phyloP scores from a whole-genome alignment of 2,888 invertebrate species.

The Drosophila colorata region DNA sequence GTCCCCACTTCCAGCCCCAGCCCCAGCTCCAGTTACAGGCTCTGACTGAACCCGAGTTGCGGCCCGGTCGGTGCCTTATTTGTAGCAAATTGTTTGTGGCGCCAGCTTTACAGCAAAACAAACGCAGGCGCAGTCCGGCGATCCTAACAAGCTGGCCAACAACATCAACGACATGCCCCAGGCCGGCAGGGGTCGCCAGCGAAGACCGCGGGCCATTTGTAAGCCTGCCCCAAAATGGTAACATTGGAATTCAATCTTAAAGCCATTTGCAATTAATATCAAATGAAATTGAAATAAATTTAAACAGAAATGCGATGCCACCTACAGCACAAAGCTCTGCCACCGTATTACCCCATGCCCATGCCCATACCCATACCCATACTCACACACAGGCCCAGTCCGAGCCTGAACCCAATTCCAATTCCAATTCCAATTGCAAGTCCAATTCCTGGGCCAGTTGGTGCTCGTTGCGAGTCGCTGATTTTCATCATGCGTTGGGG shows the following conservation, averaged over 20 bases:
- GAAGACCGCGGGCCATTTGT: slow-evolving; percentile 68
- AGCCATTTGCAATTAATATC: slow-evolving; percentile 85
- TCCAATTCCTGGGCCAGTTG: slow-evolving; percentile 51
- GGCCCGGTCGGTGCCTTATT: slow-evolving; percentile 81
- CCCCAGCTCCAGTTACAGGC: slow-evolving; percentile 1
- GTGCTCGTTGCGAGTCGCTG: slow-evolving; percentile 57
- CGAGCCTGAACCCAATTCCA: slow-evolving; percentile 23
- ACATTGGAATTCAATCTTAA: slow-evolving; percentile 79
- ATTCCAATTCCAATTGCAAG: slow-evolving; percentile 41
- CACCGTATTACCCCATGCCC: slow-evolving; percentile 32
- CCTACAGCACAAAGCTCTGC: slow-evolving; percentile 51
- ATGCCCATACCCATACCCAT: background rate
- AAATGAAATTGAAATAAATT: slow-evolving; percentile 86
- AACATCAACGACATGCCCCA: slow-evolving; percentile 32
- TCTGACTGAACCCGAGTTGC: slow-evolving; percentile 4
- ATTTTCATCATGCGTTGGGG: slow-evolving; percentile 83
- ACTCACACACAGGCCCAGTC: background rate
- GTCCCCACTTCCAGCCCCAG: no score
- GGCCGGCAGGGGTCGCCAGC: slow-evolving; percentile 56
- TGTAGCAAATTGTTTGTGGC: slow-evolving; percentile 83
- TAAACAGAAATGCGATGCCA: slow-evolving; percentile 62
- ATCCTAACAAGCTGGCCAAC: slow-evolving; percentile 44
- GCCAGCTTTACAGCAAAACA: slow-evolving; percentile 59
- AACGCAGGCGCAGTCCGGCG: slow-evolving; percentile 24
- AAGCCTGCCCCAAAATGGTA: slow-evolving; percentile 66